phyloP scores from a whole-genome alignment of 2,797 vertebrate genomes.

The Glossophaga mutica region DNA sequence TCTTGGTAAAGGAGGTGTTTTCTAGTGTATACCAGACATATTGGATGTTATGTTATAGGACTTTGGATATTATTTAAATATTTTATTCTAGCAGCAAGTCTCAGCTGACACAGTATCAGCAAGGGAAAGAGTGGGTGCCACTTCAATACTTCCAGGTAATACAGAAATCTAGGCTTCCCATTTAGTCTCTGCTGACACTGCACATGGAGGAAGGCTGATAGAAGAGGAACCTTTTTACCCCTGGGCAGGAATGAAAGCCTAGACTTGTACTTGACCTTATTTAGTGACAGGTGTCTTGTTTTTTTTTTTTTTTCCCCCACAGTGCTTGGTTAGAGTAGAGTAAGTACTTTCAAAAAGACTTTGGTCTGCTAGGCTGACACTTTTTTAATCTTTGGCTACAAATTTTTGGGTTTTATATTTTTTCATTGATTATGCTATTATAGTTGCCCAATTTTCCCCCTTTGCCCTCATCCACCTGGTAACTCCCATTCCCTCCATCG shows the following conservation, averaged over 20 bases:
- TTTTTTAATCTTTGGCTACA: not conserved
- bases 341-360: not conserved
- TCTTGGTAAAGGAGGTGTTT: not conserved
- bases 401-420: not conserved
- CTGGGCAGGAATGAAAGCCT: not conserved
- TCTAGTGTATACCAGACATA: not conserved
- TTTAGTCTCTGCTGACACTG: not conserved
- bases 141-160: not conserved
- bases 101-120: not conserved
- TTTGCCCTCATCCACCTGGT: not conserved
- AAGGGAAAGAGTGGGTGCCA: not conserved
- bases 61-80: not conserved
- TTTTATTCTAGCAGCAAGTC: not conserved
- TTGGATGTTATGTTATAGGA: not conserved
- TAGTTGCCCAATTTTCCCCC: not conserved
- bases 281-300: not conserved
- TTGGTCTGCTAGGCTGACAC: not conserved
- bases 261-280: not conserved
- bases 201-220: not conserved
- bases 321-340: not conserved
- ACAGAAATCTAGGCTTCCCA: not conserved
- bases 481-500: not conserved
- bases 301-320: too few species aligned
- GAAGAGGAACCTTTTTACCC: not conserved
- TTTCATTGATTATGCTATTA: not conserved